phyloP scores from a whole-genome alignment of 37 sponge, comb jelly and placozoan species.

The Cladorhizidae sp. region DNA sequence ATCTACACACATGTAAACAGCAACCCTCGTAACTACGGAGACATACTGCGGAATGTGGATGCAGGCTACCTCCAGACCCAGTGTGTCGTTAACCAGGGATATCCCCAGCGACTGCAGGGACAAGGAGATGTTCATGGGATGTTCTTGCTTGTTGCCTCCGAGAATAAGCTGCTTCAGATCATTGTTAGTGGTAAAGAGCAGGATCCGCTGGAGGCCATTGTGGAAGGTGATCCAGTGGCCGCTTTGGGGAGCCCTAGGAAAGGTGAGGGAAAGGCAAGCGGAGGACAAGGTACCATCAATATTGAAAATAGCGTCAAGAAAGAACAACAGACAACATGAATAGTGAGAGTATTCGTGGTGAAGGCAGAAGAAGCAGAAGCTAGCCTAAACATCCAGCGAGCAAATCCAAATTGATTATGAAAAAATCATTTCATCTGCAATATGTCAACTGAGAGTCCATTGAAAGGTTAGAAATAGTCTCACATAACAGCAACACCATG shows the following conservation, averaged over 20 bases:
- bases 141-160: slow-evolving; percentile 21
- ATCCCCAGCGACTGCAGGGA: slow-evolving; percentile 60
- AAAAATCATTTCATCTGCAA: too few relatives aligned
- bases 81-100: slow-evolving; percentile 74
- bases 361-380: too few relatives aligned
- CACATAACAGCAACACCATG: too few relatives aligned
- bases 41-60: slow-evolving; percentile 68
- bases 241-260: neutral
- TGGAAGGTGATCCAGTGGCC: slow-evolving; percentile 79
- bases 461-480: too few relatives aligned
- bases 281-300: neutral
- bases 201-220: slow-evolving; percentile 72
- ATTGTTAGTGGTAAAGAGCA: slow-evolving; percentile 60
- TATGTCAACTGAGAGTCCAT: too few relatives aligned
- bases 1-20: slow-evolving; percentile 1
- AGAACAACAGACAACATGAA: neutral
- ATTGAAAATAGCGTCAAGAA: neutral
- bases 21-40: neutral
- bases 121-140: slow-evolving; percentile 22
- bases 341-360: too few relatives aligned
- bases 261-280: neutral
- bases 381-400: too few relatives aligned
- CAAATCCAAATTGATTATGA: too few relatives aligned
- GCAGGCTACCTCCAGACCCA: slow-evolving; percentile 71
- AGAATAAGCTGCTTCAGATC: slow-evolving; percentile 13